Evolutionary conservation across 2,888 invertebrate species (phyloP).

Genomic region (Bugula neritina): DNA sequence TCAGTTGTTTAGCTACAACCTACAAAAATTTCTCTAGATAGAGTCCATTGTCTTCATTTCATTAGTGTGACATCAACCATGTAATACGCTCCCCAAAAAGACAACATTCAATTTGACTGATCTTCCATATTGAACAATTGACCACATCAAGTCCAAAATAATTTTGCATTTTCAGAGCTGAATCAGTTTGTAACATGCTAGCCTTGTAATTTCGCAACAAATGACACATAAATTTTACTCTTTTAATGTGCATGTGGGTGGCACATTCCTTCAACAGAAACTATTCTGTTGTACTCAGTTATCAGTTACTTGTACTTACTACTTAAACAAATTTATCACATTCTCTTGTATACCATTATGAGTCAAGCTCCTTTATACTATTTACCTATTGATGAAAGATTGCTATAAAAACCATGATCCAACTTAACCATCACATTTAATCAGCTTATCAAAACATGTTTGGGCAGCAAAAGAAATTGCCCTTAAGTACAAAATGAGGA

Average conservation of each 20-base stretch:
- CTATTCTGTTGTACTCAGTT: neutral
- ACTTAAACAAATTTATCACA: too few relatives aligned
- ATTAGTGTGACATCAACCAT: neutral
- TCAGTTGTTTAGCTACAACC: neutral
- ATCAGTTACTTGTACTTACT: neutral
- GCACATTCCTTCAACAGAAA: too few relatives aligned
- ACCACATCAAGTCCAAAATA: too few relatives aligned
- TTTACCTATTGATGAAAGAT: neutral
- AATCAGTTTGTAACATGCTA: too few relatives aligned
- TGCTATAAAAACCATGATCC: neutral
- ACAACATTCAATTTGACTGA: too few relatives aligned
- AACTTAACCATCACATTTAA: neutral
- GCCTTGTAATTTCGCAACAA: too few relatives aligned
- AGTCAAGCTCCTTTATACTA: neutral
- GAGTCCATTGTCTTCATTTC: neutral
- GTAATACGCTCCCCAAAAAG: slow-evolving; percentile 3
- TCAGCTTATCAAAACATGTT: neutral
- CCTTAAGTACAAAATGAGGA: too few relatives aligned
- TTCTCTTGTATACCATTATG: neutral
- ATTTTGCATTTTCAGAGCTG: too few relatives aligned
- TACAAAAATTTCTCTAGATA: neutral
- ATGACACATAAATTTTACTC: too few relatives aligned
- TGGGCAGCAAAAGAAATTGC: neutral
- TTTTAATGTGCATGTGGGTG: too few relatives aligned
- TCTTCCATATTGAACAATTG: too few relatives aligned